Conservation (phyloP, 2,113 vertebrate species). For the Nymphicus hollandicus region DNA sequence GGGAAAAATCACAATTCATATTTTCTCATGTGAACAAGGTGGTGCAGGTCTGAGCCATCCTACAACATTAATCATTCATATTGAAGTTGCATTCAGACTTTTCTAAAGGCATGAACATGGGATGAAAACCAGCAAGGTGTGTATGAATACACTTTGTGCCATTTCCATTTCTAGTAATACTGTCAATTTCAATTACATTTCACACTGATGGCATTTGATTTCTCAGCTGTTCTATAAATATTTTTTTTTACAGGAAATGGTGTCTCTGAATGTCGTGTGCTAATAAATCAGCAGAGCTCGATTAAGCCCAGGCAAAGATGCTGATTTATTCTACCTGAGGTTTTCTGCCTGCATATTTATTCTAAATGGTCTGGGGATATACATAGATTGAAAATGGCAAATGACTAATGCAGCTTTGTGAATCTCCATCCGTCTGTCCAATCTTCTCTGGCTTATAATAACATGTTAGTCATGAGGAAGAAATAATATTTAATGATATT, state of each 20-base stretch:
- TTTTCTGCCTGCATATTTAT: not conserved
- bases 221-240: not conserved
- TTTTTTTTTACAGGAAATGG: not conserved
- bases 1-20: not conserved
- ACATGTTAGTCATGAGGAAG: not conserved
- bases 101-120: not conserved
- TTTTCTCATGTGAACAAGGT: not conserved
- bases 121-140: not conserved
- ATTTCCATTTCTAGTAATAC: not conserved
- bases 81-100: not conserved
- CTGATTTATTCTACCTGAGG: not conserved
- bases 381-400: not conserved
- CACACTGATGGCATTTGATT: not conserved
- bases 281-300: not conserved
- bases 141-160: not conserved
- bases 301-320: not conserved
- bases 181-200: not conserved
- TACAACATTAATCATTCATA: rapidly evolving
- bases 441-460: not conserved
- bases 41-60: not conserved
- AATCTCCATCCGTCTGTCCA: not conserved
- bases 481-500: not conserved
- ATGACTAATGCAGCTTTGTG: not conserved
- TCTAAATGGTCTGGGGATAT: not conserved
- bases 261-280: not conserved